A percentile compares a stretch with the other conserved stretches of the same genome.
phyloP scores from a whole-genome alignment of 2,888 invertebrate genomes.

The Trypoxylon attenuatum region DNA sequence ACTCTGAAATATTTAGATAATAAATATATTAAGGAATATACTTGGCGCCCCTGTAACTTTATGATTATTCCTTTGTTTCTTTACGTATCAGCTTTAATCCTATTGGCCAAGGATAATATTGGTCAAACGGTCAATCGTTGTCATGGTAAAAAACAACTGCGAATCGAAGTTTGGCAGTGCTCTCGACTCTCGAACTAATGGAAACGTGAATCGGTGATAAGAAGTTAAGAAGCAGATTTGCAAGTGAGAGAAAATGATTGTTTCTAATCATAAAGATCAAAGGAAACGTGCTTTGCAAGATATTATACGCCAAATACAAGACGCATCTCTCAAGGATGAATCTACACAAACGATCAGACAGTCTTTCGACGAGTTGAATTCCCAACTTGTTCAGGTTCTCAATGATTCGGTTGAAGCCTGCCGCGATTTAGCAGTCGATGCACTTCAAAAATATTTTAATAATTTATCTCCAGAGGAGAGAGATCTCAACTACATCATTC shows the following conservation, averaged over 20 bases:
- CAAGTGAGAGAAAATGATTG: background rate
- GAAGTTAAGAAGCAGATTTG: too few relatives aligned
- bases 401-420: slow-evolving; percentile 81
- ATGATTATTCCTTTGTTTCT: background rate
- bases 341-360: slow-evolving; percentile 65
- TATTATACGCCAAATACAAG: slow-evolving; percentile 75
- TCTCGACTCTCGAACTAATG: slow-evolving; percentile 12
- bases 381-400: slow-evolving; percentile 74
- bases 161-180: background rate
- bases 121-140: slow-evolving; percentile 13
- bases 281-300: slow-evolving; percentile 78
- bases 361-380: slow-evolving; percentile 73
- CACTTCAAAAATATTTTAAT: slow-evolving; percentile 78
- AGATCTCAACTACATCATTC: slow-evolving; percentile 84
- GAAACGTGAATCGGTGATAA: too few relatives aligned
- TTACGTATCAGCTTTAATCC: background rate
- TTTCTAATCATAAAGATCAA: slow-evolving; percentile 78
- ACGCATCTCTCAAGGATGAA: slow-evolving; percentile 74
- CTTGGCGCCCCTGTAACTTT: slow-evolving; percentile 2
- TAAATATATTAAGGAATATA: slow-evolving; percentile 29
- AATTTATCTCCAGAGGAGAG: slow-evolving; percentile 81
- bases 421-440: slow-evolving; percentile 78
- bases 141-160: slow-evolving; percentile 30
- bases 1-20: slow-evolving; percentile 23
- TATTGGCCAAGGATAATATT: background rate